phyloP scores from a whole-genome alignment of 2,888 invertebrate genomes.

The Crossocerus cetratus region DNA sequence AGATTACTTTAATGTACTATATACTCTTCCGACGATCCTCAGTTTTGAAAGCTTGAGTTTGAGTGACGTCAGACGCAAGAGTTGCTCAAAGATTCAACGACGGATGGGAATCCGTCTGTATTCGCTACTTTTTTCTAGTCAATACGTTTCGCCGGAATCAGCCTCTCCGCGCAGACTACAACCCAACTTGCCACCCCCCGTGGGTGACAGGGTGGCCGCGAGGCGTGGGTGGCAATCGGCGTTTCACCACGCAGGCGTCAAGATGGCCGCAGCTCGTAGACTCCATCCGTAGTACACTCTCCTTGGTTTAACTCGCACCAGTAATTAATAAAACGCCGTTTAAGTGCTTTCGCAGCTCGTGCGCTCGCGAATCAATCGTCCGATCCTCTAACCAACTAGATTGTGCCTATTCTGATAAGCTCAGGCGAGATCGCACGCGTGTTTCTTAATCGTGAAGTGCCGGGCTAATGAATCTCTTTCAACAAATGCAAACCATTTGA shows the following conservation, averaged over 20 bases:
- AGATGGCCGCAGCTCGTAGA: conserved; percentile 71
- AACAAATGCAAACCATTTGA: not conserved
- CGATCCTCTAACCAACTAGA: not conserved
- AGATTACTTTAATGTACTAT: too few species aligned
- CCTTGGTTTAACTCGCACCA: conserved; percentile 61
- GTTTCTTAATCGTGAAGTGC: conserved; percentile 4
- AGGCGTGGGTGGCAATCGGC: conserved; percentile 55
- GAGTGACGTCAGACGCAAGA: too few species aligned
- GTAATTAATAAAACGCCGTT: conserved; percentile 65
- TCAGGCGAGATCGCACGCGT: not conserved
- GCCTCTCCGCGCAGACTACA: conserved; percentile 56
- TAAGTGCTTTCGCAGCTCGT: conserved; percentile 57
- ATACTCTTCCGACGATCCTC: too few species aligned
- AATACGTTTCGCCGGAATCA: conserved; percentile 56
- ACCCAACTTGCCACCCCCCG: conserved; percentile 55
- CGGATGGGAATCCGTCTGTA: conserved; percentile 13
- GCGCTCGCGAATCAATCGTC: conserved; percentile 28
- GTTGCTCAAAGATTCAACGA: not conserved
- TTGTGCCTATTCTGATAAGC: conserved; percentile 24
- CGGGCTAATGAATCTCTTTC: not conserved
- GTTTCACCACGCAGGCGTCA: conserved; percentile 71
- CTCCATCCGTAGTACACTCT: conserved; percentile 60
- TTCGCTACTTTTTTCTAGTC: conserved; percentile 46
- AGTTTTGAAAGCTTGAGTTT: too few species aligned
- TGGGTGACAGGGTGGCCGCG: conserved; percentile 42